Evolutionary conservation across 2,797 vertebrate species (phyloP).

Genomic region (Dryobates pubescens): DNA sequence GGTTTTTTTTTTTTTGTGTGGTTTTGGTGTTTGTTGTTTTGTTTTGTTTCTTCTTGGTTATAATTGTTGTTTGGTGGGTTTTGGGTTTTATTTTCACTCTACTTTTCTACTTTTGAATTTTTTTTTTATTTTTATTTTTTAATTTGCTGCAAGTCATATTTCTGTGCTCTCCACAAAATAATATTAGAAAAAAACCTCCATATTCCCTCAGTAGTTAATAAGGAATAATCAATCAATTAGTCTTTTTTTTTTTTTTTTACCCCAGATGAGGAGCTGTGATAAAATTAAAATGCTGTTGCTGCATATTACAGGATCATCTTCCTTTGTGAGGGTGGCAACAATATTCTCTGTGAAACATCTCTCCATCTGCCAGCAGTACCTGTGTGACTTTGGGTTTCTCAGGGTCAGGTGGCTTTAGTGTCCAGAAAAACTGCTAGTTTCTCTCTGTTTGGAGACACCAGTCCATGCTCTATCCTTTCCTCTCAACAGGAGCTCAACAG

Average conservation of each 20-base stretch:
- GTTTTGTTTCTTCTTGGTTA: too few relatives aligned
- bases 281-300: neutral
- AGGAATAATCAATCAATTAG: neutral
- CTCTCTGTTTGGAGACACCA: neutral
- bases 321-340: neutral
- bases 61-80: neutral
- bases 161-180: neutral
- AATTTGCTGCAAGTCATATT: neutral
- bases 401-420: neutral
- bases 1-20: too few relatives aligned
- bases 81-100: too few relatives aligned
- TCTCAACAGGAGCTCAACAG: neutral
- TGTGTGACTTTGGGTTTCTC: neutral
- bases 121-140: neutral
- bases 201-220: neutral
- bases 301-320: neutral
- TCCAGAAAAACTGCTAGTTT: neutral
- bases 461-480: neutral
- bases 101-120: too few relatives aligned
- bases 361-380: neutral
- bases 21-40: too few relatives aligned
- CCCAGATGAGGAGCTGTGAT: neutral
- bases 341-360: neutral
- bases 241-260: rapidly evolving
- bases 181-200: rapidly evolving